A percentile compares a stretch with the other conserved stretches of the same genome.
These are phyloP conservation scores for Erethizon dorsatum DNA, from an alignment of 2,797 vertebrate species.

Conservation along the genomic window DNA sequence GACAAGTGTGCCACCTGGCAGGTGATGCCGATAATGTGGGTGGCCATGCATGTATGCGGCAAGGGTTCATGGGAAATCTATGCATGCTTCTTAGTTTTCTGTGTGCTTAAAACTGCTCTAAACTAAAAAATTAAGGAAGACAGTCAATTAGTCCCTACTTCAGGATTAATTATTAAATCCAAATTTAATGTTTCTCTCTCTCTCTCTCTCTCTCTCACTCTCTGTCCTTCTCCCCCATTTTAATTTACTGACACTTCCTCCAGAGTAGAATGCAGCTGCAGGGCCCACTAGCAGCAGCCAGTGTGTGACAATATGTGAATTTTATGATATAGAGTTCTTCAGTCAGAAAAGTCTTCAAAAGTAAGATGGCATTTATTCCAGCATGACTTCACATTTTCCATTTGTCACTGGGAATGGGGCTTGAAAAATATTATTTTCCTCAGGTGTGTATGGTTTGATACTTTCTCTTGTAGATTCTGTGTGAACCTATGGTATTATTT, in stretches of 20 bases:
- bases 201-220: neutral
- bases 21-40: no score
- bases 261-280: neutral
- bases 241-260: neutral
- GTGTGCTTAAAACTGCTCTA: neutral
- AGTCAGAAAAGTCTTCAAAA: neutral
- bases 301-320: neutral
- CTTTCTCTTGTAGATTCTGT: neutral
- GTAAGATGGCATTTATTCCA: neutral
- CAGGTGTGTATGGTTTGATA: neutral
- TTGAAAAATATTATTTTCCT: neutral
- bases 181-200: neutral
- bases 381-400: neutral
- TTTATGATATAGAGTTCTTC: neutral
- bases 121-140: neutral
- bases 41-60: accelerated
- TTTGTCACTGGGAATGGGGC: neutral
- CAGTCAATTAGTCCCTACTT: neutral
- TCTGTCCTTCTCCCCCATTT: neutral
- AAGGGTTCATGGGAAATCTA: neutral
- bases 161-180: neutral
- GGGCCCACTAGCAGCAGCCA: neutral
- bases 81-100: neutral
- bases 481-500: neutral
- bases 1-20: neutral